These are phyloP conservation scores for Gobionotothen gibberifrons DNA, from an alignment of 2,797 vertebrate genomes.

Conservation along the genomic window DNA sequence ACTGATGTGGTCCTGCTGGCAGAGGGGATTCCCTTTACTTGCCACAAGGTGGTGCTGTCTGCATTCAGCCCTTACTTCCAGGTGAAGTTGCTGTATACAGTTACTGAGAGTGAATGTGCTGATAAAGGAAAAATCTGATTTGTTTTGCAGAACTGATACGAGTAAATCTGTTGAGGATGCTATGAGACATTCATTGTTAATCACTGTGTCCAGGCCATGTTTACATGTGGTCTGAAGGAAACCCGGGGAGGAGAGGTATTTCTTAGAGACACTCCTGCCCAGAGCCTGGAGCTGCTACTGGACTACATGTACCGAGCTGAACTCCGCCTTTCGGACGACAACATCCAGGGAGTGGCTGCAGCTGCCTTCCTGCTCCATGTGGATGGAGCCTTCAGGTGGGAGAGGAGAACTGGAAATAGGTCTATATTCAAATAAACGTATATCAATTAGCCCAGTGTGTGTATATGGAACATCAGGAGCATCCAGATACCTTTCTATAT, in stretches of 20 bases:
- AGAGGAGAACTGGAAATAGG: neutral
- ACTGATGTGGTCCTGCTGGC: slow-evolving; percentile 89
- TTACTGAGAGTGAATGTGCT: neutral
- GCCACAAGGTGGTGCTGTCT: slow-evolving; percentile 90
- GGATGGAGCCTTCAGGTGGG: slow-evolving; percentile 85
- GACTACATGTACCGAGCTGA: slow-evolving; percentile 87
- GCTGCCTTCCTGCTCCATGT: slow-evolving; percentile 91
- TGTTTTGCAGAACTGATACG: neutral
- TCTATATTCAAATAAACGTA: neutral
- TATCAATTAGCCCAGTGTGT: neutral
- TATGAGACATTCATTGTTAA: neutral
- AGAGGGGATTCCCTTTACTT: slow-evolving; percentile 87
- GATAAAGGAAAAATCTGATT: neutral
- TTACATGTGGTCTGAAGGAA: slow-evolving; percentile 90
- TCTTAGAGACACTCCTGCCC: slow-evolving; percentile 86
- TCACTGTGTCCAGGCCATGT: slow-evolving; percentile 75
- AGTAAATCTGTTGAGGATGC: neutral
- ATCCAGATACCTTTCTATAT: neutral
- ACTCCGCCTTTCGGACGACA: slow-evolving; percentile 83
- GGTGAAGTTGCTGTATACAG: slow-evolving; percentile 70
- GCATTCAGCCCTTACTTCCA: slow-evolving; percentile 92
- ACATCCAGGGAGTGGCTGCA: slow-evolving; percentile 88
- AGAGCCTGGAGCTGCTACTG: slow-evolving; percentile 85
- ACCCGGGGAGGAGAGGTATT: slow-evolving; percentile 84
- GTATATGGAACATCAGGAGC: neutral